Base-by-base conservation (phyloP, 2,888 invertebrate genomes). In the Synergus itoensis region DNA sequence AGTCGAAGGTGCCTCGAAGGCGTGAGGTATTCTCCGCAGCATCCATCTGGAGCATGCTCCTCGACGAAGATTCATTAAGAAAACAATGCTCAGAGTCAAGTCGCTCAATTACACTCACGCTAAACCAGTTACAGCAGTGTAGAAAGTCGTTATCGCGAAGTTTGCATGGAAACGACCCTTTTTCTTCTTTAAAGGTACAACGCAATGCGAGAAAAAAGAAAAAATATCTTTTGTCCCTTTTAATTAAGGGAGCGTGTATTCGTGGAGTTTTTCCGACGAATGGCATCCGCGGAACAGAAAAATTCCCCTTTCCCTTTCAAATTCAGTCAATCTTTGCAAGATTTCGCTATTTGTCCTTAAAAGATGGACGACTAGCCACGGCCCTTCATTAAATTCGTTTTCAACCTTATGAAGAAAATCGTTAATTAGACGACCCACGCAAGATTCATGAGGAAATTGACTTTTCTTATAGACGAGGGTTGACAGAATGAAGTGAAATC, bases 401-500 rank as follows among this genome's bases (percentile, higher is more conserved):
- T 28, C 28, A 28, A 28, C 28, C 28, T 28, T 28, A 28, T 28
- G 28, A 28, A 18, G 8, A 60, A 60, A 21, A 60, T 60, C 9
- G 12, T 18, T 73, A 41, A 76, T 76, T 76, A 21, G 57, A 14
- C 5, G 8, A 0, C 14, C 16, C 57, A 57, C 28, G 36, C 5
- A 76, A 41, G 36, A 57, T 40, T 40, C 18, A 21, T 45, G 14
- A 60, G 12, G 57, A 14, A 36, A 41, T 21, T 53, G 14, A 40
- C 76, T 57, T 62, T 76, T 53, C 41, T n/a, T 41, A 41, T 12
- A 76, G 60, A 76, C 57, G 53, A 41, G 57, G 53, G 62, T 76
- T 82, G 76, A 76, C 79, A 82, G 69, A 77, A 65, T 64, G 48
- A 78, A 77, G 75, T 77, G 75, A 76, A 84, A 84, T 84, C 82